Conservation (phyloP, 2,797 vertebrate species). For the Hippoglossus hippoglossus region DNA sequence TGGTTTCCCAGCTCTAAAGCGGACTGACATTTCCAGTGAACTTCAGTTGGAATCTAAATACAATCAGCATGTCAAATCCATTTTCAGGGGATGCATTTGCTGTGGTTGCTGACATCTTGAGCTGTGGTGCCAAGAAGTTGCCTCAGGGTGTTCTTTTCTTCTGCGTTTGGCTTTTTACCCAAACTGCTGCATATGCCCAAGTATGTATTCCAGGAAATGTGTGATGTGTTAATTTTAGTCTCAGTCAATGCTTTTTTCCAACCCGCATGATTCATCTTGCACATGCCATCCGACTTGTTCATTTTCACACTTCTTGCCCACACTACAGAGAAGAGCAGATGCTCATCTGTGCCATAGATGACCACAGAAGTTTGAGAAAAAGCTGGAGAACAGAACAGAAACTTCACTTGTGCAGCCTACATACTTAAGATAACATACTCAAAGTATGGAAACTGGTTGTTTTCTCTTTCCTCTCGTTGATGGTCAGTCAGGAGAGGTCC, state of each 20-base stretch:
- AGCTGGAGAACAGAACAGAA: constrained; percentile 5
- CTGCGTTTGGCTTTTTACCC: constrained; percentile 12
- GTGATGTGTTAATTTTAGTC: constrained; percentile 51
- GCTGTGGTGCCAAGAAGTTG: background rate
- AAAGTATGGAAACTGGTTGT: constrained; percentile 18
- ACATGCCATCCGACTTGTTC: constrained; percentile 42
- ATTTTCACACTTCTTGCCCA: constrained; percentile 50
- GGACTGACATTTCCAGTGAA: constrained; percentile 15
- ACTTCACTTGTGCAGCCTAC: background rate
- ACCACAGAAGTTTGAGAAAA: constrained; percentile 33
- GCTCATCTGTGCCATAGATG: constrained; percentile 38
- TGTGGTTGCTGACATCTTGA: background rate
- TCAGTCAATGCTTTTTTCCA: constrained; percentile 20
- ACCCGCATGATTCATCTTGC: constrained; percentile 36
- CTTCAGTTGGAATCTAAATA: constrained; percentile 13
- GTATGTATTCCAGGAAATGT: constrained; percentile 48
- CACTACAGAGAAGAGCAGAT: constrained; percentile 21
- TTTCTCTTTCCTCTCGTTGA: constrained; percentile 18
- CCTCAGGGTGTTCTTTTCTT: constrained; percentile 24
- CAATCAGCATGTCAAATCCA: constrained; percentile 11
- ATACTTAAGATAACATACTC: constrained; percentile 11
- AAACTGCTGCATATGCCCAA: constrained; percentile 39
- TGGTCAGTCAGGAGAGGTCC: constrained; percentile 36
- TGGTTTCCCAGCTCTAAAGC: constrained; percentile 1
- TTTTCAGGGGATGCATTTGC: background rate